Evolutionary conservation across 2,113 vertebrate species (phyloP), one percentile per base, ranked within the genome.

Genomic region (Aplodontia rufa): DNA sequence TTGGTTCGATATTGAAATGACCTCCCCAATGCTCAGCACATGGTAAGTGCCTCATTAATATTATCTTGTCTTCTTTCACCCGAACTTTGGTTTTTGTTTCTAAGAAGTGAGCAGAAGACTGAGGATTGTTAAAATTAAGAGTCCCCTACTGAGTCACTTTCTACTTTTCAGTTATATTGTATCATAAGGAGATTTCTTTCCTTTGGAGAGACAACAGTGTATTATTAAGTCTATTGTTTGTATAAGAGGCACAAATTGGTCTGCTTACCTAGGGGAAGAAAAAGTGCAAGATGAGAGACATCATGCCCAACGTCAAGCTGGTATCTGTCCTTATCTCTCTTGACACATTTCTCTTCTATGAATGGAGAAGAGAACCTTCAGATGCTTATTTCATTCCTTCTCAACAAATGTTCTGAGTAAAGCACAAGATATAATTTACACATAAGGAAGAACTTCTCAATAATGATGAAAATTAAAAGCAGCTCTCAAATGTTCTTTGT

Each of bases 361-460:
- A 87, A 93, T 71, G 24, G n/a, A 95, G 47, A 94, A 93, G 9
- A 95, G 13, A 37, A 87, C 28, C 30, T 32, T 82, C 47, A 66
- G 51, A 82, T 19, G 24, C 35, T 86, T 84, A 71, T 60, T 92
- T 83, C 76, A 79, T 80, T 79, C n/a, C 7, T 96, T 68, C 22
- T 84, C 64, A 90, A 37, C 19, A 95, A 90, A 90, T 92, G n/a
- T 74, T 32, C n/a, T 68, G 69, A 95, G 64, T 55, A 83, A 92
- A 90, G 47, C 62, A 69, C 19, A 97, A 69, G 45, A 24, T 86
- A 24, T 91, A 81, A 81, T 76, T 86, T 96, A 89, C 51, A 64
- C 76, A 12, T 89, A 66, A 82, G 58, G 71, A 74, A 92, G 49
- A 32, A 80, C 35, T 94, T 95, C 37, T 14, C 55, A 84, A 75